phyloP scores from a whole-genome alignment of 1,140 invertebrate genomes.

The Drosophila lowei region DNA sequence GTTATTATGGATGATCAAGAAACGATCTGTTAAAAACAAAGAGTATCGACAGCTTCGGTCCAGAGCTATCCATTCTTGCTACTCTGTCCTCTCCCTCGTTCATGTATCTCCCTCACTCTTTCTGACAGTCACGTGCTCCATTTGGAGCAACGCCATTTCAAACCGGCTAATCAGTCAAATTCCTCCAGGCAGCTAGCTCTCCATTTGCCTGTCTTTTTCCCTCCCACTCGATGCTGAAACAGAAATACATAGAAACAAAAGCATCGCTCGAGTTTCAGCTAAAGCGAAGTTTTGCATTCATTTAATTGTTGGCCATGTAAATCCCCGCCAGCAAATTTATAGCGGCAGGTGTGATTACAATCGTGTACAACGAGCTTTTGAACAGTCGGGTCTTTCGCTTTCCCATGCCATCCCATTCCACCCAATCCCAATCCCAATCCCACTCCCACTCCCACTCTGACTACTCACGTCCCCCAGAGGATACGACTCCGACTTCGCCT shows the following conservation, averaged over 20 bases:
- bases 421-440: neutral
- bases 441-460: neutral
- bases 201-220: neutral
- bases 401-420: neutral
- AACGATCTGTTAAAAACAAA: no score
- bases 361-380: conserved; percentile 39
- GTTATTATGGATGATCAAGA: no score
- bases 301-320: conserved; percentile 70
- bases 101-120: neutral
- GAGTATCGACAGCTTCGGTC: no score
- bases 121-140: conserved; percentile 63
- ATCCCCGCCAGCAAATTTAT: conserved; percentile 63
- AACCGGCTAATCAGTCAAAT: conserved; percentile 80
- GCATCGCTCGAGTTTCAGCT: conserved; percentile 14
- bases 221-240: conserved; percentile 14
- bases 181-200: conserved; percentile 39
- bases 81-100: neutral
- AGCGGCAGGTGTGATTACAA: conserved; percentile 72
- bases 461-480: conserved; percentile 1
- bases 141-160: conserved; percentile 67
- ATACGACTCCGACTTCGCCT: neutral
- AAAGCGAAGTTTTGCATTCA: conserved; percentile 58
- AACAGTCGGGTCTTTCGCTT: neutral
- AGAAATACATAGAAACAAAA: conserved; percentile 42
- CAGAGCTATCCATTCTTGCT: neutral